Conservation (phyloP, 37 sponge, comb jelly and placozoan species). For the Halichondria panicea region DNA sequence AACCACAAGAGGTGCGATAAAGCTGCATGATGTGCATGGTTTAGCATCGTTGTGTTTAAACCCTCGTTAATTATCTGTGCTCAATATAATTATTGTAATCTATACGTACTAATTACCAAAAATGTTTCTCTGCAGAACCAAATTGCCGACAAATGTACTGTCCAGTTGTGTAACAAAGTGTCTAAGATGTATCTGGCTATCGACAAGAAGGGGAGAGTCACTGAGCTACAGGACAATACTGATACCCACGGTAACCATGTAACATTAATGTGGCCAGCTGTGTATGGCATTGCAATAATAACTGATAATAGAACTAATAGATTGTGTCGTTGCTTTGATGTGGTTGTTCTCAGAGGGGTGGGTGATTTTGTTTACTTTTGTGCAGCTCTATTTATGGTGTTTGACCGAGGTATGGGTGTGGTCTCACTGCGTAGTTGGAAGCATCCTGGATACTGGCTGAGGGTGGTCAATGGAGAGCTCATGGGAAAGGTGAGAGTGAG, state of each 20-base stretch:
- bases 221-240: conserved; percentile 7
- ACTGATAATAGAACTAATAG: neutral
- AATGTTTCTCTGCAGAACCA: conserved; percentile 1
- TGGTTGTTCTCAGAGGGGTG: too few relatives aligned
- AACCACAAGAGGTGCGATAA: too few relatives aligned
- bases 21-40: too few relatives aligned
- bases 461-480: conserved; percentile 11
- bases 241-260: conserved; percentile 31
- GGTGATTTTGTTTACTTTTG: neutral
- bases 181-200: conserved; percentile 19
- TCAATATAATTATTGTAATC: too few relatives aligned
- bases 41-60: too few relatives aligned
- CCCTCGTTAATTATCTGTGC: too few relatives aligned
- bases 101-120: neutral
- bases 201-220: conserved; percentile 1
- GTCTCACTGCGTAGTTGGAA: conserved; percentile 53
- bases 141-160: conserved; percentile 11
- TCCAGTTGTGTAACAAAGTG: conserved; percentile 29
- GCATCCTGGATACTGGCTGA: conserved; percentile 41
- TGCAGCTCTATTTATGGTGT: conserved; percentile 38
- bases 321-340: neutral
- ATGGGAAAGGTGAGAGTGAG: conserved; percentile 43
- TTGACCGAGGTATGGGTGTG: conserved; percentile 73
- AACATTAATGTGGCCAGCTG: neutral
- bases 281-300: neutral